phyloP scores from a whole-genome alignment of 2,113 vertebrate species.

The Triplophysa rosa region DNA sequence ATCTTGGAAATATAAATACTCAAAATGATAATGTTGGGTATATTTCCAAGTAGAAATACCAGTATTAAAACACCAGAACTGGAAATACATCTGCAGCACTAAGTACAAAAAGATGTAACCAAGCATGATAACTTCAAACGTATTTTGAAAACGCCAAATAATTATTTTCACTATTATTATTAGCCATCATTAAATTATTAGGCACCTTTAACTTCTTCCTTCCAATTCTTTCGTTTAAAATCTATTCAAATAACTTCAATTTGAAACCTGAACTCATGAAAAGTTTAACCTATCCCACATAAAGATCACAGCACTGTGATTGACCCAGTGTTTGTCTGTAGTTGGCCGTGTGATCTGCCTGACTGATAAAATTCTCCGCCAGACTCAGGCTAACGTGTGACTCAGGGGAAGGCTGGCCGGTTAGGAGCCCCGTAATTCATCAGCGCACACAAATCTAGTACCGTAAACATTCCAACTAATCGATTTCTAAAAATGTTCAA shows the following conservation, averaged over 20 bases:
- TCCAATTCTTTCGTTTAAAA: not conserved
- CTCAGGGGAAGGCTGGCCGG: not conserved
- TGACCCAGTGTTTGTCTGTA: not conserved
- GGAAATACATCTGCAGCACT: not conserved
- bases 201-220: no score
- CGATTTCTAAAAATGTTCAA: slow-evolving; percentile 39
- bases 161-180: not conserved
- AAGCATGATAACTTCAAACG: no score
- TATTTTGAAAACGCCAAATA: no score
- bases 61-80: not conserved
- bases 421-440: slow-evolving; percentile 5
- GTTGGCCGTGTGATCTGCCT: not conserved
- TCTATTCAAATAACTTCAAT: not conserved
- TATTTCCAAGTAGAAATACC: not conserved
- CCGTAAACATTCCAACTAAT: slow-evolving; percentile 5
- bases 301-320: not conserved
- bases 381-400: not conserved
- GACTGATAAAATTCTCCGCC: not conserved
- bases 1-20: slow-evolving; percentile 4
- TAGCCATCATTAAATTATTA: slow-evolving; percentile 4
- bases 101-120: not conserved
- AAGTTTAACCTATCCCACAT: not conserved
- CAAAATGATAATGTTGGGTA: not conserved
- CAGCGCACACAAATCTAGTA: not conserved
- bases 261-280: not conserved